Percentiles rank a stretch among this genome's conserved stretches.
Conservation (phyloP, 2,113 vertebrate species). For the Periophthalmus modestus region DNA sequence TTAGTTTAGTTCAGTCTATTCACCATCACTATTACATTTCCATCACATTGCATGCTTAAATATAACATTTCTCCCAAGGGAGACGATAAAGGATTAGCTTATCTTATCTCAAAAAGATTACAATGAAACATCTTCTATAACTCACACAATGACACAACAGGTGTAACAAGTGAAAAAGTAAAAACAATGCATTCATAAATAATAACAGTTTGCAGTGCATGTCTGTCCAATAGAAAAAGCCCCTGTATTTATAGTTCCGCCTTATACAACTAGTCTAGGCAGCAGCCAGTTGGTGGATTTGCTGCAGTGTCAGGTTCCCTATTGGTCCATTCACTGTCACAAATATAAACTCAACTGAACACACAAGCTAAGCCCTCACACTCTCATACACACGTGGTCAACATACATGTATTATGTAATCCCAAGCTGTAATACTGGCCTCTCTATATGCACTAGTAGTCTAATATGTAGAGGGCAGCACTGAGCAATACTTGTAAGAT, state of each 20-base stretch:
- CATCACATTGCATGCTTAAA: too few species aligned
- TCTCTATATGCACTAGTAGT: not conserved
- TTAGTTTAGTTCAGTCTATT: too few species aligned
- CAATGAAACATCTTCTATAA: not conserved
- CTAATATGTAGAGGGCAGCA: not conserved
- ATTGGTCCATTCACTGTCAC: conserved; percentile 36
- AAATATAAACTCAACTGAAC: conserved; percentile 8
- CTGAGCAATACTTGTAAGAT: not conserved
- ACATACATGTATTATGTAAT: conserved; percentile 25
- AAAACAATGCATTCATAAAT: not conserved
- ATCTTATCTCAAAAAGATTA: too few species aligned
- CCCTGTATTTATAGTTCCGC: conserved; percentile 40
- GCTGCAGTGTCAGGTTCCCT: conserved; percentile 7
- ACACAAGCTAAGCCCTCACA: conserved; percentile 19
- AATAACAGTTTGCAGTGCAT: not conserved
- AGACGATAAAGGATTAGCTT: too few species aligned
- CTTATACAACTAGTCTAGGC: conserved; percentile 55
- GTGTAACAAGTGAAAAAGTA: not conserved
- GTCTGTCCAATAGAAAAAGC: not conserved
- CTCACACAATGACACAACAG: not conserved
- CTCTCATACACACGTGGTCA: conserved; percentile 11
- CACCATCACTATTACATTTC: too few species aligned
- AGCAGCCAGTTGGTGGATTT: conserved; percentile 10
- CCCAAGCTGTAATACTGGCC: conserved; percentile 13
- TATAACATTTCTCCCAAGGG: too few species aligned